Evolutionary conservation across 2,113 vertebrate species (phyloP).

Genomic region (Circaetus cinerascens): DNA sequence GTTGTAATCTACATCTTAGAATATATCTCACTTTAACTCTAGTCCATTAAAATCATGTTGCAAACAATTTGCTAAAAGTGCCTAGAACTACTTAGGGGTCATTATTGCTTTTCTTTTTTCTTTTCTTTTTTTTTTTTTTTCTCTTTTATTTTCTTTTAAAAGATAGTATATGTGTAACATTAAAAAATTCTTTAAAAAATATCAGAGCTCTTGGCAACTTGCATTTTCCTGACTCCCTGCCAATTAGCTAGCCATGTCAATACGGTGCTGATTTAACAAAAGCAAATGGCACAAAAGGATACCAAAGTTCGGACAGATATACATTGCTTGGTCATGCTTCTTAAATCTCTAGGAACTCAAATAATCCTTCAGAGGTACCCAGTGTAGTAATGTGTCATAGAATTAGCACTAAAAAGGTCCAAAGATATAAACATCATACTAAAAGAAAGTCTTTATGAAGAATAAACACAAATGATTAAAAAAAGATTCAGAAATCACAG

Average conservation of each 20-base stretch:
- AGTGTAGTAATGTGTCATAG: constrained; percentile 78
- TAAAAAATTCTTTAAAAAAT: constrained; percentile 82
- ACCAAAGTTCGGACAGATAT: constrained; percentile 69
- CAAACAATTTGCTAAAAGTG: constrained; percentile 80
- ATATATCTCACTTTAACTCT: constrained; percentile 58
- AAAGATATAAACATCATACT: constrained; percentile 80
- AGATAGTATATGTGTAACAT: constrained; percentile 76
- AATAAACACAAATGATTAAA: constrained; percentile 82
- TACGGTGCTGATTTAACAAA: constrained; percentile 73
- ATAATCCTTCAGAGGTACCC: constrained; percentile 78
- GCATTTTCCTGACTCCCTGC: constrained; percentile 76
- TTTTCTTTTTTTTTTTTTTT: constrained; percentile 8
- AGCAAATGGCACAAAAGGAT: constrained; percentile 73
- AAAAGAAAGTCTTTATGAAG: constrained; percentile 80
- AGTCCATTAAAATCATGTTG: constrained; percentile 74
- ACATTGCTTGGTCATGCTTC: constrained; percentile 71
- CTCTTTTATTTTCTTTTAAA: constrained; percentile 72
- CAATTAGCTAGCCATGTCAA: constrained; percentile 78
- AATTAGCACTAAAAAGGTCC: constrained; percentile 78
- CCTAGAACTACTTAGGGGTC: constrained; percentile 77
- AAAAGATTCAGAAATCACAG: constrained; percentile 82
- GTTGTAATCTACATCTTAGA: constrained; percentile 51
- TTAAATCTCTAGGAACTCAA: constrained; percentile 63
- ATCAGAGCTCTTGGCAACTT: constrained; percentile 80
- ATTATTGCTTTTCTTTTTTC: constrained; percentile 77